These are phyloP conservation scores for Siderastrea siderea DNA, from an alignment of 92 coral and sea anemone genomes.

Conservation along the genomic window DNA sequence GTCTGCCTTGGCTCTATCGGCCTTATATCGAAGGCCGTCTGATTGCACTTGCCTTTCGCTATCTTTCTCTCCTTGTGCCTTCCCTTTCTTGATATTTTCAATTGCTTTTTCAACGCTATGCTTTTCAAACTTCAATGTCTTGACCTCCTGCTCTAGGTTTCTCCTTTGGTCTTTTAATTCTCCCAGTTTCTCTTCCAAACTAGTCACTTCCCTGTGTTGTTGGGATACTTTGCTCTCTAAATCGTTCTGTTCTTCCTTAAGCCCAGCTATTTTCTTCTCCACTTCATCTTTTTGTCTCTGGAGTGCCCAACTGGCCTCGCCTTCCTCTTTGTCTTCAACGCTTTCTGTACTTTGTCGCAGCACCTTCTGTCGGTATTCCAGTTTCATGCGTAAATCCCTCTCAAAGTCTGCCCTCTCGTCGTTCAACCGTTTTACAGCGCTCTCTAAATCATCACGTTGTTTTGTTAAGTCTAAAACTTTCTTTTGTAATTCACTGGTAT, in stretches of 20 bases:
- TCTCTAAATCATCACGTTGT: slow-evolving; percentile 58
- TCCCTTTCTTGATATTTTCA: slow-evolving; percentile 52
- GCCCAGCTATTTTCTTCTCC: slow-evolving; percentile 52
- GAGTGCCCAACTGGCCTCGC: slow-evolving; percentile 29
- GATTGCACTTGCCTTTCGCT: background rate
- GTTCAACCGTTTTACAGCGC: slow-evolving; percentile 53
- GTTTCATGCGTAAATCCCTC: slow-evolving; percentile 34
- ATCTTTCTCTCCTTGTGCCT: slow-evolving; percentile 45
- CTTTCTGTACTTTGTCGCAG: slow-evolving; percentile 20
- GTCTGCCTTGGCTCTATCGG: slow-evolving; percentile 34
- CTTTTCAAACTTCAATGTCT: slow-evolving; percentile 59
- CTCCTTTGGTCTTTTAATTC: slow-evolving; percentile 53
- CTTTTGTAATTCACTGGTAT: slow-evolving; percentile 8
- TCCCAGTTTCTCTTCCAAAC: slow-evolving; percentile 65
- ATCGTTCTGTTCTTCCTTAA: slow-evolving; percentile 74
- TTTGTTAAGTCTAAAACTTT: slow-evolving; percentile 56
- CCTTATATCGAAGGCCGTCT: slow-evolving; percentile 51
- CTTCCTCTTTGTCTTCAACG: slow-evolving; percentile 16
- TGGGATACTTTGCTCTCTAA: slow-evolving; percentile 72
- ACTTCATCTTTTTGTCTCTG: slow-evolving; percentile 76
- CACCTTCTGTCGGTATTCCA: slow-evolving; percentile 39
- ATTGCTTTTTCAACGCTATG: slow-evolving; percentile 65
- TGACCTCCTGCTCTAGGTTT: slow-evolving; percentile 54
- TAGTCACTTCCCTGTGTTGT: slow-evolving; percentile 73
- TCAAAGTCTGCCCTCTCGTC: slow-evolving; percentile 64